A percentile compares a stretch with the other conserved stretches of the same genome.
These are phyloP conservation scores for Melikaiella ostensackeni DNA, from an alignment of 2,888 invertebrate genomes.

Conservation along the genomic window DNA sequence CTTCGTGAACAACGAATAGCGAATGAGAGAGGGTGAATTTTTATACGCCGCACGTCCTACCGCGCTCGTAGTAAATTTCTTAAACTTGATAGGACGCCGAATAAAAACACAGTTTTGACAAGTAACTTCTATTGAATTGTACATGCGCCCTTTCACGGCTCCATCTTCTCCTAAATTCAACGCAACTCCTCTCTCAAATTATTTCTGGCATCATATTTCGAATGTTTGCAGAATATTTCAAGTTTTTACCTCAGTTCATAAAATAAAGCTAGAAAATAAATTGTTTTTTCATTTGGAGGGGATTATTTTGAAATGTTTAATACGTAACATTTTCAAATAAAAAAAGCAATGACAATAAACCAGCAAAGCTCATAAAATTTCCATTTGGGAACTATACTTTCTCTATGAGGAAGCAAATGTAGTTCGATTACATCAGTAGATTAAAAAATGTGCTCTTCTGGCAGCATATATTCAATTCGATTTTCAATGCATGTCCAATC, in stretches of 20 bases:
- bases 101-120: constrained; percentile 39
- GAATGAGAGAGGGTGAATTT: constrained; percentile 36
- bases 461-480: background rate
- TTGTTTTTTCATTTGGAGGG: too few species aligned
- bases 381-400: background rate
- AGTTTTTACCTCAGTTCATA: background rate
- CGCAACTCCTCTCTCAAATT: background rate
- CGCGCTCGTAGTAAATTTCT: constrained; percentile 35
- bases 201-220: background rate
- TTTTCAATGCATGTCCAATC: constrained; percentile 24
- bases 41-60: constrained; percentile 33
- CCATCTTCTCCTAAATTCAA: constrained; percentile 3
- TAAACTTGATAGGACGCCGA: constrained; percentile 40
- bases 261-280: background rate
- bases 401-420: background rate
- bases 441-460: constrained; percentile 13
- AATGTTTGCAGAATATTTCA: background rate
- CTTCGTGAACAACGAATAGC: constrained; percentile 38
- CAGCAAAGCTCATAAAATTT: background rate
- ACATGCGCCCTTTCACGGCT: constrained; percentile 17
- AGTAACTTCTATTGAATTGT: constrained; percentile 35
- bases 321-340: too few species aligned
- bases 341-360: background rate
- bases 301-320: too few species aligned
- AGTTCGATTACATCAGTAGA: constrained; percentile 19